Conservation (phyloP, 37 sponge, comb jelly and placozoan genomes). For the Oscarella lobularis region DNA sequence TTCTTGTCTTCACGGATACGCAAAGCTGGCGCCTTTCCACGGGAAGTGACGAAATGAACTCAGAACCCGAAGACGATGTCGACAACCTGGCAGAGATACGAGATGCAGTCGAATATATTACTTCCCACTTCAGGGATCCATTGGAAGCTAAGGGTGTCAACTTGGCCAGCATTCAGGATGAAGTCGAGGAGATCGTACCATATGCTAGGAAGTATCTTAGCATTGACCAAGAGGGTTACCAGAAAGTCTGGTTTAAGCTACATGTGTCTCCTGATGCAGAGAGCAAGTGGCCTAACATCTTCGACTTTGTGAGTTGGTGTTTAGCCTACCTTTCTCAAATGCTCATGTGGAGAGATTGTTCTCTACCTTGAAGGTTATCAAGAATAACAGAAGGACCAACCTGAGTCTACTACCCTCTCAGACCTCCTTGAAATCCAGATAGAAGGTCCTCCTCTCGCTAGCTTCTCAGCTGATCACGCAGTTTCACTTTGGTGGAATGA, state of each 20-base stretch:
- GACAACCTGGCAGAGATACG: not conserved
- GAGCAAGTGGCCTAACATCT: not conserved
- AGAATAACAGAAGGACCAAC: not conserved
- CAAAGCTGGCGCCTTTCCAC: not conserved
- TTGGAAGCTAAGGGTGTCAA: not conserved
- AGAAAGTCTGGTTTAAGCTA: not conserved
- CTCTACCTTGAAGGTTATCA: not conserved
- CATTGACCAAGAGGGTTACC: not conserved
- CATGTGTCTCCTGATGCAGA: not conserved
- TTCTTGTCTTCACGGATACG: constrained; percentile 1
- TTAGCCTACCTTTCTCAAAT: not conserved
- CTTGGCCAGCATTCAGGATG: not conserved
- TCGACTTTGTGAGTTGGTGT: not conserved
- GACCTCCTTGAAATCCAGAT: not conserved
- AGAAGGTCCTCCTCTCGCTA: not conserved
- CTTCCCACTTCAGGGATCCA: not conserved
- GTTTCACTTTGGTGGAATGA: not conserved
- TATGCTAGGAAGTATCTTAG: not conserved
- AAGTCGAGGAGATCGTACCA: not conserved
- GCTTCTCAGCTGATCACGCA: not conserved
- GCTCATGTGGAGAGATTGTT: not conserved
- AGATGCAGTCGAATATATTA: not conserved
- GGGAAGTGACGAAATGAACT: not conserved
- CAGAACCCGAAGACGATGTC: not conserved
- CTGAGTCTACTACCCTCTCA: not conserved